A percentile compares a stretch with the other conserved stretches of the same genome.
Conservation (phyloP, 1,140 invertebrate genomes). For the Trypoxylus dichotomus region DNA sequence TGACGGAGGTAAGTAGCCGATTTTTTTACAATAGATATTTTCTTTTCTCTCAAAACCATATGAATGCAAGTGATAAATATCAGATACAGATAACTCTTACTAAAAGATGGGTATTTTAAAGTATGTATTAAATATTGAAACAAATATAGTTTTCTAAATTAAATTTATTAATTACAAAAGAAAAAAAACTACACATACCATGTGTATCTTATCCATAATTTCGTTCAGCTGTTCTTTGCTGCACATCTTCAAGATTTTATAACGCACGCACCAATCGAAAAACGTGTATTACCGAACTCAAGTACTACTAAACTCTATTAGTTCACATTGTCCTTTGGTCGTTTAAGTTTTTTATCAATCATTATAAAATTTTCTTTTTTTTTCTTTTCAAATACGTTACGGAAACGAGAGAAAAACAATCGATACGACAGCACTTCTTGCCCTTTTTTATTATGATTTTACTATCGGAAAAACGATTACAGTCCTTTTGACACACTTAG, state of each 20-base stretch:
- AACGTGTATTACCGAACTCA: not conserved
- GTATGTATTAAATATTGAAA: too few relatives aligned
- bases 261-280: not conserved
- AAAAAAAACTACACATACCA: slow-evolving; percentile 42
- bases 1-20: too few relatives aligned
- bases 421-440: too few relatives aligned
- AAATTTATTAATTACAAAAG: not conserved
- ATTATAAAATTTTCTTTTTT: not conserved
- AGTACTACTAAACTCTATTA: not conserved
- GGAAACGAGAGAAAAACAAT: not conserved
- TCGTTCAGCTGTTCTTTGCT: slow-evolving; percentile 50
- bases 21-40: too few relatives aligned
- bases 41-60: too few relatives aligned
- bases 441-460: not conserved
- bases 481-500: not conserved
- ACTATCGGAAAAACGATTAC: not conserved
- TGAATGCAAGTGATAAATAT: too few relatives aligned
- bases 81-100: too few relatives aligned
- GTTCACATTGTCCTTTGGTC: not conserved
- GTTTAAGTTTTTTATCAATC: not conserved
- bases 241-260: slow-evolving; percentile 44
- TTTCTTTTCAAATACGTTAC: not conserved
- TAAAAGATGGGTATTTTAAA: too few relatives aligned
- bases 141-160: too few relatives aligned
- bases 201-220: slow-evolving; percentile 53